These are phyloP conservation scores for Heterodera schachtii DNA, from an alignment of 1,140 invertebrate genomes.

Conservation along the genomic window DNA sequence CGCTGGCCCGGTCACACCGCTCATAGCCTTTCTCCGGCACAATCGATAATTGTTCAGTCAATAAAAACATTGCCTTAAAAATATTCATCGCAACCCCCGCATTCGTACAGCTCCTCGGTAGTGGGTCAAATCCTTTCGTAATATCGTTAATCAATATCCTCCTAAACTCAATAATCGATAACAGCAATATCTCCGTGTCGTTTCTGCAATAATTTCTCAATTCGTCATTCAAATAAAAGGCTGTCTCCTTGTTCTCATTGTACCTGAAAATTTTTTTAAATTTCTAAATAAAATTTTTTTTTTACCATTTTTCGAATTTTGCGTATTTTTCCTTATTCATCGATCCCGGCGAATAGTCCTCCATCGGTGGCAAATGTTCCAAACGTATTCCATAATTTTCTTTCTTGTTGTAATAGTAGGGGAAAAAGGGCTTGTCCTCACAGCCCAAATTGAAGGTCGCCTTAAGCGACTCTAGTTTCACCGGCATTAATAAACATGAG, in stretches of 20 bases:
- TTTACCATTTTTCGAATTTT: not conserved
- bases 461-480: not conserved
- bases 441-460: slow-evolving; percentile 1
- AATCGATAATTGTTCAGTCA: not conserved
- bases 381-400: not conserved
- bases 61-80: not conserved
- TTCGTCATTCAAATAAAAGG: not conserved
- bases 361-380: not conserved
- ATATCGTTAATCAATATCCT: slow-evolving; percentile 1
- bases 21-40: slow-evolving; percentile 21
- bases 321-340: slow-evolving; percentile 4
- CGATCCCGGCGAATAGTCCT: not conserved
- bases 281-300: not conserved
- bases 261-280: not conserved
- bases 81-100: not conserved
- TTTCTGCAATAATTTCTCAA: slow-evolving; percentile 9
- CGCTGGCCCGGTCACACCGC: not conserved
- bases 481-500: not conserved
- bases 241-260: not conserved
- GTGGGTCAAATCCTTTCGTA: slow-evolving; percentile 6
- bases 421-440: not conserved
- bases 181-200: slow-evolving; percentile 12
- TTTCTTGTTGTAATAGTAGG: not conserved
- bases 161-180: slow-evolving; percentile 1
- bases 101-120: not conserved